Conservation (phyloP, 1,140 invertebrate species). For the Aphis craccivora region DNA sequence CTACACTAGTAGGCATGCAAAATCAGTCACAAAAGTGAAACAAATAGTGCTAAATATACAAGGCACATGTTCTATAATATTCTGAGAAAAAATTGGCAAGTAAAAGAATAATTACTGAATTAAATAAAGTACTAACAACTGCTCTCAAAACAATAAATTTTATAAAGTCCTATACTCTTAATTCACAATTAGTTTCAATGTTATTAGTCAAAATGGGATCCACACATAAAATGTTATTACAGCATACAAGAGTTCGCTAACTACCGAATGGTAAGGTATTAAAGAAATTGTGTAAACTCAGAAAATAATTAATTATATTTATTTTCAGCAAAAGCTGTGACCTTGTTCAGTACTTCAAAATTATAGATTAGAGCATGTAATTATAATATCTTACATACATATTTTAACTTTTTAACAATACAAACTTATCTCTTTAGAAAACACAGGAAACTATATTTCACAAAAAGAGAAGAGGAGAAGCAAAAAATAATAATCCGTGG, state of each 20-base stretch:
- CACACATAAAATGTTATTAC: slow-evolving; percentile 63
- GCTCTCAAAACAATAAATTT: slow-evolving; percentile 59
- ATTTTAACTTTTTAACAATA: no score
- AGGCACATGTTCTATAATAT: slow-evolving; percentile 49
- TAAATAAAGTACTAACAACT: slow-evolving; percentile 54
- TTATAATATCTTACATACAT: slow-evolving; percentile 61
- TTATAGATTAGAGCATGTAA: slow-evolving; percentile 58
- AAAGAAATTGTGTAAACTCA: slow-evolving; percentile 29
- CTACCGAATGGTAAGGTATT: slow-evolving; percentile 63
- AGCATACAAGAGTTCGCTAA: slow-evolving; percentile 63
- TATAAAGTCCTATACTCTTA: slow-evolving; percentile 58
- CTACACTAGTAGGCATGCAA: not conserved
- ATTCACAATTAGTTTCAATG: slow-evolving; percentile 59
- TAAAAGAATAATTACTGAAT: slow-evolving; percentile 42
- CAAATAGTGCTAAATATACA: slow-evolving; percentile 40
- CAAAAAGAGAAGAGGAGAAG: no score
- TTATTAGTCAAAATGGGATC: slow-evolving; percentile 63
- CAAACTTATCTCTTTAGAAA: no score
- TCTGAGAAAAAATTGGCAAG: slow-evolving; percentile 57
- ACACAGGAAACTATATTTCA: no score
- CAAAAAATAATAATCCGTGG: no score
- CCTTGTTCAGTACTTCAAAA: slow-evolving; percentile 24
- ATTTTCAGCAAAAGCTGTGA: slow-evolving; percentile 45
- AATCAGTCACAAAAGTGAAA: not conserved
- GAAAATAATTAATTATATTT: slow-evolving; percentile 57